phyloP scores from a whole-genome alignment of 2,113 vertebrate genomes.

The cattle (Bos taurus) region DNA sequence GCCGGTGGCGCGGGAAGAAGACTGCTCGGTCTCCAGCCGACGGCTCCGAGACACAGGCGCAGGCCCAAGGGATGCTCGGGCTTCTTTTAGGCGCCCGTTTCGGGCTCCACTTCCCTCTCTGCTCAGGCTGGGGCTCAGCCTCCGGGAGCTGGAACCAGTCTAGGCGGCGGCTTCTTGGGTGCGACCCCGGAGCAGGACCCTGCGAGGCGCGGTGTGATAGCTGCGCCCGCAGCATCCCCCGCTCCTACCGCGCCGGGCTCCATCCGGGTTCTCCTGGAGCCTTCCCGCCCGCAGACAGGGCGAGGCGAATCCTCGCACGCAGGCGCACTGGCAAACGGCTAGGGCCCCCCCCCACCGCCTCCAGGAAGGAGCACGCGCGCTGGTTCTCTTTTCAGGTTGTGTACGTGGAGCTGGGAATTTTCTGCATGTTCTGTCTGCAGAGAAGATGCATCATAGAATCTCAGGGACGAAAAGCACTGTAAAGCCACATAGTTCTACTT shows the following conservation, averaged over 20 bases:
- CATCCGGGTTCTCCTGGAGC: slow-evolving; percentile 22
- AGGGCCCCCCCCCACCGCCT: fast-evolving
- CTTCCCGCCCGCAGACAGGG: not conserved
- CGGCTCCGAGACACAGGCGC: not conserved
- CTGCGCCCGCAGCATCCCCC: fast-evolving
- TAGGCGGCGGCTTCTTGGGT: not conserved
- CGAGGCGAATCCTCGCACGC: not conserved
- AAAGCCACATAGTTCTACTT: not conserved
- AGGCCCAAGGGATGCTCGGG: not conserved
- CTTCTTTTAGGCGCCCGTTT: not conserved
- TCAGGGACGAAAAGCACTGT: not conserved
- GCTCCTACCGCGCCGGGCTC: fast-evolving
- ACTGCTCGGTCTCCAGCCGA: not conserved
- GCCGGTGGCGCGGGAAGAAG: not conserved
- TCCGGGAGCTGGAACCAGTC: not conserved
- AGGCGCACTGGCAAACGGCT: not conserved
- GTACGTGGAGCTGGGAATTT: not conserved
- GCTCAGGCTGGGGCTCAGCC: not conserved
- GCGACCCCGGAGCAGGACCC: not conserved
- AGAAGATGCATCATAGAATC: not conserved
- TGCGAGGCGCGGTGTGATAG: not conserved
- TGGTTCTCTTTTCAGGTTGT: fast-evolving
- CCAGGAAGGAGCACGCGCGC: not conserved
- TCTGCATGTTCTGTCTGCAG: not conserved
- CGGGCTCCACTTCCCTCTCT: not conserved